Conservation (phyloP, 2,797 vertebrate genomes). For the Karalla daura region DNA sequence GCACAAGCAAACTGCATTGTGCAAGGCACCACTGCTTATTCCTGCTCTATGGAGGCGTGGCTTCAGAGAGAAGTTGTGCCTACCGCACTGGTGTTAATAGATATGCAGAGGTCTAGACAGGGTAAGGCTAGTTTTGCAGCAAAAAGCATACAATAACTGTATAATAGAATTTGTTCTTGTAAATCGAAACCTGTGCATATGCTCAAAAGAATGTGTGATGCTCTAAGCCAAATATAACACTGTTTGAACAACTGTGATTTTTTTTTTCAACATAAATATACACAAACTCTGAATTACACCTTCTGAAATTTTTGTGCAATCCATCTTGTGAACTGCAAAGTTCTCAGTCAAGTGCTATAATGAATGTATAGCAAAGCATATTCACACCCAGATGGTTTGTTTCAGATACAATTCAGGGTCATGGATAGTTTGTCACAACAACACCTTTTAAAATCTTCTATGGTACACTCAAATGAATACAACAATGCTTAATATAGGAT, state of each 20-base stretch:
- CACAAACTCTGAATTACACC: not conserved
- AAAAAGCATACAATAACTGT: not conserved
- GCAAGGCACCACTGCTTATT: too few relatives aligned
- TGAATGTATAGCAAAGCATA: slow-evolving; percentile 22
- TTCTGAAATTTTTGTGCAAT: slow-evolving; percentile 1
- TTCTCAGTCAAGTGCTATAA: not conserved
- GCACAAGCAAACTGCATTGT: too few relatives aligned
- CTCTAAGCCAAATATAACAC: not conserved
- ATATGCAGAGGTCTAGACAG: not conserved
- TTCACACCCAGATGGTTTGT: slow-evolving; percentile 30
- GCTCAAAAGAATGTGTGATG: not conserved
- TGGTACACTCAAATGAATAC: not conserved
- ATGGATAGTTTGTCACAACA: not conserved
- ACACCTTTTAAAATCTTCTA: slow-evolving; percentile 19
- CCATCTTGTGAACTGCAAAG: slow-evolving; percentile 4
- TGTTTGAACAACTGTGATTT: not conserved
- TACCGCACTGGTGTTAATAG: not conserved
- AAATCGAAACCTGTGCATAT: slow-evolving; percentile 20
- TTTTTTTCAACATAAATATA: not conserved
- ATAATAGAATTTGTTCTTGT: not conserved
- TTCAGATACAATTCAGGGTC: slow-evolving; percentile 1
- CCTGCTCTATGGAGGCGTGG: too few relatives aligned
- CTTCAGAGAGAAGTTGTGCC: not conserved
- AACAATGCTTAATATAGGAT: not conserved
- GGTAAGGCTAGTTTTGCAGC: not conserved